Percentiles rank a stretch among this genome's conserved stretches.
Evolutionary conservation across 2,888 invertebrate species (phyloP).

Genomic region (Cryptops parisi): DNA sequence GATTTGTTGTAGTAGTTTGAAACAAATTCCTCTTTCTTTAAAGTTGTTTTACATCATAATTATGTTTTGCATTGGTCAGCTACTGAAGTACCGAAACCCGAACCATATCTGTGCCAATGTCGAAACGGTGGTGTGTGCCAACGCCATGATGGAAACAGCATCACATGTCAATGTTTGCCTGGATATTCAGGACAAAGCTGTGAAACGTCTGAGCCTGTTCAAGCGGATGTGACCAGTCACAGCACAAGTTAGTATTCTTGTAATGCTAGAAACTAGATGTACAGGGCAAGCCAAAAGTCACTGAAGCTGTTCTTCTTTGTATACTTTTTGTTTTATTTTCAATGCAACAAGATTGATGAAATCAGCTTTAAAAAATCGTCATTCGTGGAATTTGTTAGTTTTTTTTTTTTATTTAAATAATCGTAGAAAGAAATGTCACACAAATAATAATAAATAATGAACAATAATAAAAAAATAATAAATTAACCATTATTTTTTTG

Average conservation of each 20-base stretch:
- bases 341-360: no score
- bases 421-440: no score
- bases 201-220: conserved; percentile 39
- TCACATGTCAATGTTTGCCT: conserved; percentile 55
- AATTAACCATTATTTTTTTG: no score
- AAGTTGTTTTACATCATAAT: no score
- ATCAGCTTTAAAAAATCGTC: no score
- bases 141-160: conserved; percentile 34
- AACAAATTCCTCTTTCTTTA: no score
- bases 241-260: not conserved
- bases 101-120: conserved; percentile 66
- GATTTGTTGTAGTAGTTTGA: no score
- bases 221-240: not conserved
- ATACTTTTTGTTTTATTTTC: no score
- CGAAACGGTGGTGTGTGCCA: conserved; percentile 71
- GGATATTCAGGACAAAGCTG: conserved; percentile 60
- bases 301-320: no score
- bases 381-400: conserved; percentile 3
- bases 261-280: not conserved
- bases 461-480: no score
- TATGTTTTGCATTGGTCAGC: conserved; percentile 37
- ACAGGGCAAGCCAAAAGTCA: no score
- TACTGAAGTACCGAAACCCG: conserved; percentile 55
- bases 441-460: no score
- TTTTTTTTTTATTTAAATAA: conserved; percentile 1